These are phyloP conservation scores for Seira sanloemensis DNA, from an alignment of 2,888 invertebrate genomes.

Conservation along the genomic window DNA sequence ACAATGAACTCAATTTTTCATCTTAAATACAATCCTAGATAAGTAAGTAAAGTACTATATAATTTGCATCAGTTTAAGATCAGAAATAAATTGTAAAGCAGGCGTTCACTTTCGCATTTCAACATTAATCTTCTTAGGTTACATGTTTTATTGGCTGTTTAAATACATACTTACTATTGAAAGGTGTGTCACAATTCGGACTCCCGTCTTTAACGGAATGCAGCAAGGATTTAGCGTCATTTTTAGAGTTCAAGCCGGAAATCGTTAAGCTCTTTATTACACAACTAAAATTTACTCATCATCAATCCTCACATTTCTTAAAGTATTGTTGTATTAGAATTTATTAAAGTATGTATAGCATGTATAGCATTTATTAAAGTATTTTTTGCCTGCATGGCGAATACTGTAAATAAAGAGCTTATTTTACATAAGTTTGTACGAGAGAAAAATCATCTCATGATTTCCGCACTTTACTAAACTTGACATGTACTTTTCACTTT, in stretches of 20 bases:
- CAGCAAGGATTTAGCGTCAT: constrained; percentile 70
- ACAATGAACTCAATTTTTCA: constrained; percentile 2
- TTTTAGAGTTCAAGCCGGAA: constrained; percentile 16
- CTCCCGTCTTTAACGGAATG: constrained; percentile 67
- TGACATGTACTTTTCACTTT: no score
- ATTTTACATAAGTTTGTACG: no score
- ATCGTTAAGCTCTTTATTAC: background rate
- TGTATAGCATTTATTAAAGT: no score
- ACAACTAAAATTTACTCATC: background rate
- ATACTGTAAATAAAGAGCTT: background rate
- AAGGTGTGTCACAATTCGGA: constrained; percentile 67
- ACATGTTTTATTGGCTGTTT: constrained; percentile 12
- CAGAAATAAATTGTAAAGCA: background rate
- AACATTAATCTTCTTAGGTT: background rate
- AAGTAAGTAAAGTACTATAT: no score
- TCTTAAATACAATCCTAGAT: constrained; percentile 18
- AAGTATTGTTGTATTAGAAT: no score
- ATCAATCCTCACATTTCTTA: no score
- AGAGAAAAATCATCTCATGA: no score
- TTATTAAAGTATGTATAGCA: no score
- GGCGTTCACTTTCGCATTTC: background rate
- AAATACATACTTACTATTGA: constrained; percentile 62
- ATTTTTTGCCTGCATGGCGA: background rate
- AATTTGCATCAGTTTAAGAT: background rate
- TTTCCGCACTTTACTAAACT: no score